These are phyloP conservation scores for Bhutanitis thaidina DNA, from an alignment of 2,888 invertebrate species.

Conservation along the genomic window DNA sequence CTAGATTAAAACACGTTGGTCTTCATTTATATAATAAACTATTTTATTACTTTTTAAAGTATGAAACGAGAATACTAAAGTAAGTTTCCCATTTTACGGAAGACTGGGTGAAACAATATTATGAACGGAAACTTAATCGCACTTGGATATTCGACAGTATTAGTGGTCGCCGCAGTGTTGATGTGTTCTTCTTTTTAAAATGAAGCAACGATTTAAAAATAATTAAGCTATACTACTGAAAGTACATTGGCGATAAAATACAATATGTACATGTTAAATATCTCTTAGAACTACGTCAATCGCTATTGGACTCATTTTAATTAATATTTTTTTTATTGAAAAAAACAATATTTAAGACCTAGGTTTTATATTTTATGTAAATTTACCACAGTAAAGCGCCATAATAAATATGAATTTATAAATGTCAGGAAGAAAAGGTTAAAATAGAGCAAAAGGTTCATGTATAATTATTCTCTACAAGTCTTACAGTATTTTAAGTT, in stretches of 20 bases:
- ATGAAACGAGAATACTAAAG: not conserved
- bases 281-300: constrained; percentile 11
- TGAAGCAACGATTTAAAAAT: not conserved
- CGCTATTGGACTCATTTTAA: constrained; percentile 4
- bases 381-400: constrained; percentile 2
- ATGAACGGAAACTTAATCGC: not conserved
- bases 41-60: not conserved
- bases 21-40: not conserved
- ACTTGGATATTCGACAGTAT: not conserved
- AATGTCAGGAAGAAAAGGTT: constrained; percentile 3
- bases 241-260: constrained; percentile 5
- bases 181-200: not conserved
- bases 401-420: not conserved
- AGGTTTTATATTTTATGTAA: not conserved
- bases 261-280: constrained; percentile 15
- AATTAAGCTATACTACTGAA: not conserved
- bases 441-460: not conserved
- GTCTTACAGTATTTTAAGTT: constrained; percentile 12
- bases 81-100: not conserved
- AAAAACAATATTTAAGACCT: not conserved
- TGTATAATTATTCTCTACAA: constrained; percentile 8
- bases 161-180: no score
- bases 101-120: not conserved
- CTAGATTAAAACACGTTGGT: not conserved
- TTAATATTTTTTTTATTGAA: not conserved